These are phyloP conservation scores for Stercorarius parasiticus DNA, from an alignment of 2,113 vertebrate genomes.

Conservation along the genomic window DNA sequence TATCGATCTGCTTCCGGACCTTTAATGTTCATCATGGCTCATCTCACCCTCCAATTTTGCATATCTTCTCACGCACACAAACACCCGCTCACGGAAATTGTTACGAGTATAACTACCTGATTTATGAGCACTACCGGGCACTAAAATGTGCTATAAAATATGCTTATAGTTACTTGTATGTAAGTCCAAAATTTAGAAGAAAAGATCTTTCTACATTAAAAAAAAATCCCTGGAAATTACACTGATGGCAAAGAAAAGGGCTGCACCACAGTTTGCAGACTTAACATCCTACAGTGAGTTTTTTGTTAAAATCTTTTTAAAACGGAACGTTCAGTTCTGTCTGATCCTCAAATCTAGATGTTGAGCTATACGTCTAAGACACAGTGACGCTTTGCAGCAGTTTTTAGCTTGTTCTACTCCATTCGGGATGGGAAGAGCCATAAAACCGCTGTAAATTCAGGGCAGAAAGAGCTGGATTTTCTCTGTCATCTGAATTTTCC, in stretches of 20 bases:
- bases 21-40: slow-evolving; percentile 20
- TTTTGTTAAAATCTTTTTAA: background rate
- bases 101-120: background rate
- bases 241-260: background rate
- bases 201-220: background rate
- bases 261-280: background rate
- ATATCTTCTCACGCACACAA: background rate
- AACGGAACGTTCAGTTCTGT: background rate
- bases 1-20: background rate
- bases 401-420: background rate
- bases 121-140: background rate
- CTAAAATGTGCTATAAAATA: background rate
- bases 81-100: background rate
- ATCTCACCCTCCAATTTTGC: background rate
- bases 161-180: background rate
- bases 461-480: background rate
- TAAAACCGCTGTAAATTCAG: background rate
- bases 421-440: background rate
- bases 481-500: background rate
- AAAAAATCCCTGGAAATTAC: background rate
- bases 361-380: background rate
- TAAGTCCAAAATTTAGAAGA: background rate
- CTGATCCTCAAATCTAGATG: background rate
- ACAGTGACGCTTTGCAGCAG: background rate
- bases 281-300: background rate